These are phyloP conservation scores for Trichopoda pennipes DNA, from an alignment of 2,888 invertebrate species.

Conservation along the genomic window DNA sequence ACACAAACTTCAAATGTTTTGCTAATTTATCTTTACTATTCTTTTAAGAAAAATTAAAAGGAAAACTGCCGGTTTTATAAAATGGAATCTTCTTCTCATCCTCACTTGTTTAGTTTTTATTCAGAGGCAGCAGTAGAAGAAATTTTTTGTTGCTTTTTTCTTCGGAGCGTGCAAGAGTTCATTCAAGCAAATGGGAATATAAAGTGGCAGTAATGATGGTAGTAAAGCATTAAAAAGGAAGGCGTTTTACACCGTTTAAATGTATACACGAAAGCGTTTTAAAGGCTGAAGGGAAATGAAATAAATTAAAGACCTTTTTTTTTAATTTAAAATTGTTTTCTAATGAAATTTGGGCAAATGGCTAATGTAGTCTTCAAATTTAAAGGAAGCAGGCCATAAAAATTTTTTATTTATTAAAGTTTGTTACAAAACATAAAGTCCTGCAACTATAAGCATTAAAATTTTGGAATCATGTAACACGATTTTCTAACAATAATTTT, in stretches of 20 bases:
- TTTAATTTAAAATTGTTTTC: conserved; percentile 34
- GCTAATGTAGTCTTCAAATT: too few relatives aligned
- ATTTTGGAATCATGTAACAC: too few relatives aligned
- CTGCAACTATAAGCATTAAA: too few relatives aligned
- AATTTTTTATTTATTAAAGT: too few relatives aligned
- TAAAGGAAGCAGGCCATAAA: too few relatives aligned
- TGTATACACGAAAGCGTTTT: conserved; percentile 15
- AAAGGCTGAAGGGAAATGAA: conserved; percentile 30
- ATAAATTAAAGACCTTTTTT: conserved; percentile 33
- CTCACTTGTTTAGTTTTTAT: not conserved
- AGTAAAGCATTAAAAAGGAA: conserved; percentile 32
- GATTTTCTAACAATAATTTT: too few relatives aligned
- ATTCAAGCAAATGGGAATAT: conserved; percentile 59
- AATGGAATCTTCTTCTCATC: conserved; percentile 32
- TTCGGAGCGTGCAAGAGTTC: conserved; percentile 48
- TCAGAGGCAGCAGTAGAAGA: conserved; percentile 16
- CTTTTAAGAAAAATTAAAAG: conserved; percentile 29
- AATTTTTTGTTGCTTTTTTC: conserved; percentile 10
- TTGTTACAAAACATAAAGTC: too few relatives aligned
- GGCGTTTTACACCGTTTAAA: conserved; percentile 46
- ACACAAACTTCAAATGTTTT: conserved; percentile 27
- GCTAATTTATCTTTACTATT: conserved; percentile 35
- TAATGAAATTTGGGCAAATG: too few relatives aligned
- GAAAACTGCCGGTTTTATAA: conserved; percentile 33
- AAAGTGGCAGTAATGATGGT: conserved; percentile 63